phyloP scores from a whole-genome alignment of 2,888 invertebrate species.

The Heliconius erato region DNA sequence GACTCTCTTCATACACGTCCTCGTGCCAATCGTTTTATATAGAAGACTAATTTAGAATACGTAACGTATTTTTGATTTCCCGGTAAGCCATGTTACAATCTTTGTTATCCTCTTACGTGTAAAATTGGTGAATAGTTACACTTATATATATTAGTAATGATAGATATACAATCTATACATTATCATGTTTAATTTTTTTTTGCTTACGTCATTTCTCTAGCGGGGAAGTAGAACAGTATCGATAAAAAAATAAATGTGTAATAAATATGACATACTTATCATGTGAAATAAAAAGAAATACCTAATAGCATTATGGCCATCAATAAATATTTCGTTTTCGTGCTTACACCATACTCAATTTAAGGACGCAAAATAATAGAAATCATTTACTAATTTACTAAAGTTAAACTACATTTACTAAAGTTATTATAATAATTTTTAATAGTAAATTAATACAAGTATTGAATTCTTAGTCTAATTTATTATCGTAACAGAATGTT shows the following conservation, averaged over 20 bases:
- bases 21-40: constrained; percentile 36
- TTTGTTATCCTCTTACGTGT: background rate
- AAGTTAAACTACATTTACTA: too few species aligned
- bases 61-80: background rate
- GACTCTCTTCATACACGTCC: constrained; percentile 44
- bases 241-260: background rate
- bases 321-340: background rate
- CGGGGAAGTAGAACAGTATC: background rate
- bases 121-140: background rate
- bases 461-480: too few species aligned
- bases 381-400: background rate
- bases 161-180: background rate
- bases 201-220: background rate
- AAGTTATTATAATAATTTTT: too few species aligned
- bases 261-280: background rate
- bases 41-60: background rate
- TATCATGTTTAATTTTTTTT: background rate
- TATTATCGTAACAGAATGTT: too few species aligned
- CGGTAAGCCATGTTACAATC: background rate
- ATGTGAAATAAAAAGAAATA: background rate
- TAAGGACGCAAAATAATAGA: background rate
- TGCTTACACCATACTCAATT: background rate
- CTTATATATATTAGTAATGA: background rate
- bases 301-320: background rate
- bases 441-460: too few species aligned